Base-by-base conservation (phyloP, 2,797 vertebrate species). In the Tenualosa thibaudeaui region DNA sequence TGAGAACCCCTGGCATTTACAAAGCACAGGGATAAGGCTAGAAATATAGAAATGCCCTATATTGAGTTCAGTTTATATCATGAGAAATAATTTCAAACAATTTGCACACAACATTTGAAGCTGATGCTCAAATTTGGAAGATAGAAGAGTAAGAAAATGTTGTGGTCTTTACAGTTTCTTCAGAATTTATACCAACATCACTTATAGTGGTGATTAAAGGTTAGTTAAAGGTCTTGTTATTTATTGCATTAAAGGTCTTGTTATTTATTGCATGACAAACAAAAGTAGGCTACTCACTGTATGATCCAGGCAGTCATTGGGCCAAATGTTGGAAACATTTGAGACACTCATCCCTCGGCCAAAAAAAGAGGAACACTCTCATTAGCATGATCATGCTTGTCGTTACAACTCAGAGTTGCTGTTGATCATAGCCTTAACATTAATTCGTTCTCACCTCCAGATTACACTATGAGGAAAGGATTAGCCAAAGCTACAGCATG, bases 371-470 rank as follows among this genome's bases (percentile, higher is more conserved):
- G 68, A 84, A 83, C 50, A 82, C 84, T 87, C 19, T 87, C 19
- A 89, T 89, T 91, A 86, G 89, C 81, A 86, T 81, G 83, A 82
- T 85, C 13, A 51, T 19, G 50, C 88, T 87, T 54, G 58, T 89
- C 90, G 83, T 87, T 88, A 89, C 85, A 88, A 90, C 85, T 82
- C 75, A 86, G 88, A 89, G 86, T 85, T 53, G 87, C 71, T 78
- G 40, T 78, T 78, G 15, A 19, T 75, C 68, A 75, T 43, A 24
- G 71, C 37, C 46, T 78, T 40, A 43, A 43, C 40, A 46, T 78
- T 46, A 46, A 46, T 46, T 78, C 1, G 17, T 43, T 7, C 43
- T 43, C 71, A 78, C 71, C 15, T 78, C 17, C 68, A 46, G 15
- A 40, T 46, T 78, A 46, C 2, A 31, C 37, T 31, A 19, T 5